Evolutionary conservation across 2,888 invertebrate species (phyloP), one percentile per base, ranked within the genome.

Genomic region (Agrotis ipsilon): DNA sequence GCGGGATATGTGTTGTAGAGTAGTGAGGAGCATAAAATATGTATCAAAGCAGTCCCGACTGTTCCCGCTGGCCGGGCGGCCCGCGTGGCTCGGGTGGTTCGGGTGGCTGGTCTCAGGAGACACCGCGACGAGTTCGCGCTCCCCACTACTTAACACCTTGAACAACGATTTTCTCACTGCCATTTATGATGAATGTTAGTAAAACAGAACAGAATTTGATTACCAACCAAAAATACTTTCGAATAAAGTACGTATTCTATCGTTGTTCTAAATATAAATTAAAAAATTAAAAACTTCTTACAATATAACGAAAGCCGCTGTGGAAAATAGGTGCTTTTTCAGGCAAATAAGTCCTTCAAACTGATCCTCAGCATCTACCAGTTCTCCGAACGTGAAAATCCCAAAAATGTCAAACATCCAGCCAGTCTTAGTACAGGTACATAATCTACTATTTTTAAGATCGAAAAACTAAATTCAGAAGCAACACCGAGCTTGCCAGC

Each of bases 41-140:
- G 95, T 95, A 96, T 95, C 95, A 95, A 96, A 96, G 92, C 94
- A 92, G 88, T 94, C 90, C 90, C 92, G 92, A 86, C 90, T 89
- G 90, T 89, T 92, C 87, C 85, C 61, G 43, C 72, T 61, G 18
- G 49, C 45, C 21, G 70, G 49, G 72, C 24, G 32, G 72, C 54
- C 21, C 27, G 58, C 48, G 69, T 16, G 55, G 39, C 24, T 46
- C 48, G 65, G 65, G 54, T 52, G 24, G 66, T 43, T 43, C 16
- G 66, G 67, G 46, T 32, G 45, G 64, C 45, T 52, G 78, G 85
- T 91, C 92, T 89, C 91, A 69, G 70, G 92, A 89, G 93, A 85
- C 82, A 77, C 83, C 80, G 70, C 84, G 85, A 76, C 83, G 82
- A 80, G 85, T 84, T 75, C 85, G 82, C 87, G 86, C 90, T 89